phyloP scores from a whole-genome alignment of 2,888 invertebrate species.

The Torymus auratus region DNA sequence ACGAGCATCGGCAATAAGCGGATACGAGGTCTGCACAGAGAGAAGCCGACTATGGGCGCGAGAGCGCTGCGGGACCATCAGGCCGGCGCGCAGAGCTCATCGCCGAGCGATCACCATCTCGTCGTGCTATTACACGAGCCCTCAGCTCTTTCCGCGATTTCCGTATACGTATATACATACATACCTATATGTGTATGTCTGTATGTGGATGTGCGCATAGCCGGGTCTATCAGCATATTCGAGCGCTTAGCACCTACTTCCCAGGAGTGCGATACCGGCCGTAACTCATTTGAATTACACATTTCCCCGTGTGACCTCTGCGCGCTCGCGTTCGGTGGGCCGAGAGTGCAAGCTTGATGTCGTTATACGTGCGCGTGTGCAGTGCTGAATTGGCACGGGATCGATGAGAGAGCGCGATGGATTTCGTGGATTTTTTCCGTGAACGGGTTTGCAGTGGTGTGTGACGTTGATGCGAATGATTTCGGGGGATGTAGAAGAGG shows the following conservation, averaged over 20 bases:
- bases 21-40: constrained; percentile 63
- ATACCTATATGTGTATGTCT: no score
- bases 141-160: constrained; percentile 40
- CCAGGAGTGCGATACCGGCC: constrained; percentile 75
- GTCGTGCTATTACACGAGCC: constrained; percentile 67
- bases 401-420: neutral
- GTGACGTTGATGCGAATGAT: no score
- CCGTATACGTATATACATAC: neutral
- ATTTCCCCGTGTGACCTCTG: constrained; percentile 68
- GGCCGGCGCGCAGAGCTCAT: constrained; percentile 73
- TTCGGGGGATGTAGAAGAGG: no score
- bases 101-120: constrained; percentile 76
- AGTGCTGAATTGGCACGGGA: constrained; percentile 3
- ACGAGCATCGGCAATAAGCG: constrained; percentile 70
- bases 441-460: no score
- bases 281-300: constrained; percentile 77
- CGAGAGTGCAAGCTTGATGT: neutral
- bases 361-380: neutral
- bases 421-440: no score
- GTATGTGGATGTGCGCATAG: constrained; percentile 58
- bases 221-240: constrained; percentile 74
- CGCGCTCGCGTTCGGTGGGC: neutral
- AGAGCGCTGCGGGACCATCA: constrained; percentile 75
- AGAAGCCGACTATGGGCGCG: constrained; percentile 62
- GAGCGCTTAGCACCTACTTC: constrained; percentile 77